Conservation (phyloP, 1,140 invertebrate genomes). For the Drosophila repleta region DNA sequence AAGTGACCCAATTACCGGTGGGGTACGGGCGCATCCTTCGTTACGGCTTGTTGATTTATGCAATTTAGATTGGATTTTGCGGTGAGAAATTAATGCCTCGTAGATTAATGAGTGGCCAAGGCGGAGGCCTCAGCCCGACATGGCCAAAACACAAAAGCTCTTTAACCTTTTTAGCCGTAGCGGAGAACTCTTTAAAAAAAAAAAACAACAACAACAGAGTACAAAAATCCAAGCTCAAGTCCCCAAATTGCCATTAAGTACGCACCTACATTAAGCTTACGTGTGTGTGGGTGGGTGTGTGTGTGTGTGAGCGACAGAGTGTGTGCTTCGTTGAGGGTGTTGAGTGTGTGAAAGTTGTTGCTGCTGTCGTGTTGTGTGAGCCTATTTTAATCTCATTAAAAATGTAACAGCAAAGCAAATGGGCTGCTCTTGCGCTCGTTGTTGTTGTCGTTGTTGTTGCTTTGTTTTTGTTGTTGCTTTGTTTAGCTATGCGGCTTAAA, state of each 20-base stretch:
- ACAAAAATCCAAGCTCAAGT: constrained; percentile 58
- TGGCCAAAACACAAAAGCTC: constrained; percentile 60
- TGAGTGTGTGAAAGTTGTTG: constrained; percentile 26
- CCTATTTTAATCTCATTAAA: constrained; percentile 82
- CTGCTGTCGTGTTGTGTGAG: constrained; percentile 61
- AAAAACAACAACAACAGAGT: neutral
- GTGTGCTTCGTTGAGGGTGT: constrained; percentile 11
- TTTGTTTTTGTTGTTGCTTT: constrained; percentile 39
- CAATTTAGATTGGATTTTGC: constrained; percentile 81
- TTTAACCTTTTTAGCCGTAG: constrained; percentile 62
- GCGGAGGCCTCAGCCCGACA: constrained; percentile 36
- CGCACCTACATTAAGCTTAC: constrained; percentile 55
- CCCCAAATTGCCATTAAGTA: constrained; percentile 80
- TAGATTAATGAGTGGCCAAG: constrained; percentile 77
- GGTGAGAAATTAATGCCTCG: constrained; percentile 79
- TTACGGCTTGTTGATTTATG: constrained; percentile 81
- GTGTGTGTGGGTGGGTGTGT: constrained; percentile 21
- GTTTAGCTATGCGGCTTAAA: constrained; percentile 75
- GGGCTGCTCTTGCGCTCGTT: constrained; percentile 39
- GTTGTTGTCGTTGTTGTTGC: constrained; percentile 26
- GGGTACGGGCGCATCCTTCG: constrained; percentile 37
- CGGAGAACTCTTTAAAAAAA: constrained; percentile 62
- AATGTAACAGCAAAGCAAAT: constrained; percentile 76
- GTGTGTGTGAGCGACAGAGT: constrained; percentile 27
- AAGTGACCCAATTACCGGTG: constrained; percentile 75